phyloP scores from a whole-genome alignment of 2,113 vertebrate species.

The Toxotes jaculatrix region DNA sequence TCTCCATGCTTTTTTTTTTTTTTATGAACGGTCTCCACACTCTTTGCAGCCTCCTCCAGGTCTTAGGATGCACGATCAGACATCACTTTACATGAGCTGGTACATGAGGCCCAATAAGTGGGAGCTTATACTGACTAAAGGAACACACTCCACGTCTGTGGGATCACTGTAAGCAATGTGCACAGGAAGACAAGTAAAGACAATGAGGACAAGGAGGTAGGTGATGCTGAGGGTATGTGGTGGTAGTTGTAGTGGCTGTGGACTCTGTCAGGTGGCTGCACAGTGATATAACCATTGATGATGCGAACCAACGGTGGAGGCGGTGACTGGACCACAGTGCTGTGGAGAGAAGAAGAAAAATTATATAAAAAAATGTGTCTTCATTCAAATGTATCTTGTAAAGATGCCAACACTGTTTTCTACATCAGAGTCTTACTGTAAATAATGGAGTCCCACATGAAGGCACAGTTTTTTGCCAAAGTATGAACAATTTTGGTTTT shows the following conservation, averaged over 20 bases:
- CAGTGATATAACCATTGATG: constrained; percentile 86
- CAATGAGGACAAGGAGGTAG: constrained; percentile 22
- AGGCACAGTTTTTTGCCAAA: too few relatives aligned
- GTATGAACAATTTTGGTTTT: too few relatives aligned
- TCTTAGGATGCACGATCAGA: background rate
- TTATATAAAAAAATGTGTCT: background rate
- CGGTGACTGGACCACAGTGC: constrained; percentile 80
- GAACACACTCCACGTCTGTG: constrained; percentile 59
- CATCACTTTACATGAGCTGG: constrained; percentile 5
- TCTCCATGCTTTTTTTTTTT: background rate
- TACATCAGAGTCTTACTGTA: background rate
- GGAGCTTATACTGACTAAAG: constrained; percentile 39
- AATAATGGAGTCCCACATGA: too few relatives aligned
- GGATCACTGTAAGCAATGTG: constrained; percentile 59
- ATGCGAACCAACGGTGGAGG: constrained; percentile 83
- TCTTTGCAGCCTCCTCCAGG: background rate
- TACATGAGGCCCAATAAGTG: background rate
- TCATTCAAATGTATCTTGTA: constrained; percentile 4
- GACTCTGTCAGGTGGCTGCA: constrained; percentile 73
- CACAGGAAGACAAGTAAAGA: constrained; percentile 54
- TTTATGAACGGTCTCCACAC: background rate
- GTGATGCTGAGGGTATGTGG: constrained; percentile 56
- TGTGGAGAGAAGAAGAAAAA: constrained; percentile 67
- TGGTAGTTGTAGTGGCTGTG: constrained; percentile 53
- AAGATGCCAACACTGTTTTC: background rate